Conservation (phyloP, 2,888 invertebrate species). For the Melinaea menophilus region DNA sequence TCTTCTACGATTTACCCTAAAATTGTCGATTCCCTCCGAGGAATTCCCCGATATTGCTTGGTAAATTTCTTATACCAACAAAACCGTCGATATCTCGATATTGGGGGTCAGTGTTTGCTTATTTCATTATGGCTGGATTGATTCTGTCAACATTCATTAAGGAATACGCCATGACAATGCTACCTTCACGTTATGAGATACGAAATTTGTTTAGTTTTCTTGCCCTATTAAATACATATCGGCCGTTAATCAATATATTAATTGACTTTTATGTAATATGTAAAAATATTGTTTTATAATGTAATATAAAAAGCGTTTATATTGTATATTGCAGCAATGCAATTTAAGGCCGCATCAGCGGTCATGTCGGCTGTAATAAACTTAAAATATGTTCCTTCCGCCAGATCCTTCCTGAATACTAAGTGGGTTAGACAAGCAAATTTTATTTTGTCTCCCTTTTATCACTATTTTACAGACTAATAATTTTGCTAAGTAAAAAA, state of each 20-base stretch:
- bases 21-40: constrained; percentile 69
- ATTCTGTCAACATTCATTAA: constrained; percentile 53
- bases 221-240: no score
- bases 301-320: background rate
- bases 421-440: constrained; percentile 44
- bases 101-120: constrained; percentile 73
- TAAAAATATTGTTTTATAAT: background rate
- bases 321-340: constrained; percentile 36
- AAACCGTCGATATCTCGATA: constrained; percentile 54
- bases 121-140: constrained; percentile 73
- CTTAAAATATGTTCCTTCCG: constrained; percentile 67
- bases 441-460: constrained; percentile 23
- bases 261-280: background rate
- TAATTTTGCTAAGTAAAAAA: background rate
- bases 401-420: constrained; percentile 54
- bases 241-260: no score
- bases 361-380: constrained; percentile 60
- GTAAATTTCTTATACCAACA: constrained; percentile 77
- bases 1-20: constrained; percentile 73
- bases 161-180: constrained; percentile 26
- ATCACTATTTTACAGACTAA: constrained; percentile 1
- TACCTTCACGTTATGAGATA: constrained; percentile 21
- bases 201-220: constrained; percentile 12
- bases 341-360: constrained; percentile 58
- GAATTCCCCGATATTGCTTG: constrained; percentile 63